These are phyloP conservation scores for Pandemis corylana DNA, from an alignment of 2,888 invertebrate species.

Conservation along the genomic window DNA sequence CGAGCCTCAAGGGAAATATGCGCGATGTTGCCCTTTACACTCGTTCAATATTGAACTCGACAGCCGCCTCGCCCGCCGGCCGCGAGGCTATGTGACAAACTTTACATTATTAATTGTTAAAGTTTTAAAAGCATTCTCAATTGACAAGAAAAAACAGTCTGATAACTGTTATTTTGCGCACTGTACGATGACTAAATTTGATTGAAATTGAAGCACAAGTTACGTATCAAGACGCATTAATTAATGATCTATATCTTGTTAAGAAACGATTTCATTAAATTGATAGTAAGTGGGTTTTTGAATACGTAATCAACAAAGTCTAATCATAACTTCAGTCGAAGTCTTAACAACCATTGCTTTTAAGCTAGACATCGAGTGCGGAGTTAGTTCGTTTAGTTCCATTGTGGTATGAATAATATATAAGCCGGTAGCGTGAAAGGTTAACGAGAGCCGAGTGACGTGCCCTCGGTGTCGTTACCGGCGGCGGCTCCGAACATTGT, in stretches of 20 bases:
- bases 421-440: slow-evolving; percentile 75
- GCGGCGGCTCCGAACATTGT: slow-evolving; percentile 17
- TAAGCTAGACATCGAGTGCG: slow-evolving; percentile 7
- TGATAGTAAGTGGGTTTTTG: background rate
- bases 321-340: background rate
- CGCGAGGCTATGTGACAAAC: slow-evolving; percentile 6
- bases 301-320: background rate
- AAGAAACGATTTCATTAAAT: background rate
- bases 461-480: slow-evolving; percentile 46
- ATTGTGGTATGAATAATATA: slow-evolving; percentile 71
- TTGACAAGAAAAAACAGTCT: background rate
- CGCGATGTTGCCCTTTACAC: slow-evolving; percentile 80
- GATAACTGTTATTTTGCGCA: background rate
- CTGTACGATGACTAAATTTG: background rate
- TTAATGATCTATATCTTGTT: background rate
- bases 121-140: background rate
- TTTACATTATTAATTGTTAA: slow-evolving; percentile 21
- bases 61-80: slow-evolving; percentile 24
- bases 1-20: slow-evolving; percentile 75
- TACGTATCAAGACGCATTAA: background rate
- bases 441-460: slow-evolving; percentile 66
- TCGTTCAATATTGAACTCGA: slow-evolving; percentile 80
- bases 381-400: slow-evolving; percentile 47
- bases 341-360: background rate
- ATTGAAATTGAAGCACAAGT: background rate